Evolutionary conservation across 2,797 vertebrate genomes (phyloP).

Genomic region (Gadopsis bispinosus): DNA sequence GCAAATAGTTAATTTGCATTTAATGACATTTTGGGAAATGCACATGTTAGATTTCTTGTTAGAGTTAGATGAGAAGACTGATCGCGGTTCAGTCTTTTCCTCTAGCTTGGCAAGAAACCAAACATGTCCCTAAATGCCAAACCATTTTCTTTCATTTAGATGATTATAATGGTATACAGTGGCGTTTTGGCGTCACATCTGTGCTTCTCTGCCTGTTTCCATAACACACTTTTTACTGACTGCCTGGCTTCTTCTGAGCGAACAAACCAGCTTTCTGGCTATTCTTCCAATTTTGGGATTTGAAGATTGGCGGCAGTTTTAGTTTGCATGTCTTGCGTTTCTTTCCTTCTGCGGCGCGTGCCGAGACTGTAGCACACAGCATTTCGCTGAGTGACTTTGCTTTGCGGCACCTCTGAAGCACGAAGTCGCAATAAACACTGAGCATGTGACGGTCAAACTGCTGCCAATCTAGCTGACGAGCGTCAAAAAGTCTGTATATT

Average conservation of each 20-base stretch:
- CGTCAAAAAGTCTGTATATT: conserved; percentile 3
- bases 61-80: neutral
- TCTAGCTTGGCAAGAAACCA: neutral
- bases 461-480: conserved; percentile 2
- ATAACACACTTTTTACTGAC: conserved; percentile 25
- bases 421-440: conserved; percentile 1
- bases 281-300: neutral
- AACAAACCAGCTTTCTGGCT: conserved; percentile 6
- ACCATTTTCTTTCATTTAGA: conserved; percentile 8
- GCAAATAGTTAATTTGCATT: neutral
- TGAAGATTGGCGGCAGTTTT: conserved; percentile 7
- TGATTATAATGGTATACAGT: neutral
- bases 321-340: conserved; percentile 11
- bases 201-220: conserved; percentile 49
- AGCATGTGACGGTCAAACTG: conserved; percentile 3
- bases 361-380: neutral
- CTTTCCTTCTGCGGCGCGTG: neutral
- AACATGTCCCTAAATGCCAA: conserved; percentile 13
- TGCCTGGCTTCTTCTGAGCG: conserved; percentile 34
- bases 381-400: neutral
- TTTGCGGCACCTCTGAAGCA: neutral
- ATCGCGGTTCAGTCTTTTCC: neutral
- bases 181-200: conserved; percentile 25
- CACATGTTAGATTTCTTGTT: neutral
- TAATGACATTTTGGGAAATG: conserved; percentile 14